A percentile compares a stretch with the other conserved stretches of the same genome.
phyloP scores from a whole-genome alignment of 2,888 invertebrate genomes.

The Stenurella melanura region DNA sequence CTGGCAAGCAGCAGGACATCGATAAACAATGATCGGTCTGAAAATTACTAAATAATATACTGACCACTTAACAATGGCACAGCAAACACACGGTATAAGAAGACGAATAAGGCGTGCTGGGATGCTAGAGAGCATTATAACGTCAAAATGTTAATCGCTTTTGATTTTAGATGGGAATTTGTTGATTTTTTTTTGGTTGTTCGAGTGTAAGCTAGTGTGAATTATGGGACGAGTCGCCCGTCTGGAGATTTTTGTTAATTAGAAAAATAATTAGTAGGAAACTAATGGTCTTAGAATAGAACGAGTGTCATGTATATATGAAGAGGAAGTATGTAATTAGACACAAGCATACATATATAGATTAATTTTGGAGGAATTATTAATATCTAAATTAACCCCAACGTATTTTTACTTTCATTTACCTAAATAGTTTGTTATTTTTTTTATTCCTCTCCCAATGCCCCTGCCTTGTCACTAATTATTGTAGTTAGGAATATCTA shows the following conservation, averaged over 20 bases:
- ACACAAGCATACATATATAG: too few species aligned
- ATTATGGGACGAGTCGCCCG: constrained; percentile 13
- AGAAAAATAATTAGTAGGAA: constrained; percentile 12
- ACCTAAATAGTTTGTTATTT: too few species aligned
- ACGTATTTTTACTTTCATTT: too few species aligned
- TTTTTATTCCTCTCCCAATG: too few species aligned
- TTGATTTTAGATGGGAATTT: constrained; percentile 24
- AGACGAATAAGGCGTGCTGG: constrained; percentile 39
- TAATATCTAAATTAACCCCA: too few species aligned
- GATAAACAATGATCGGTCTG: constrained; percentile 70
- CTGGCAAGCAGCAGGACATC: constrained; percentile 68
- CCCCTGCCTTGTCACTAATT: too few species aligned
- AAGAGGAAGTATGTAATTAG: neutral
- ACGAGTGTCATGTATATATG: neutral
- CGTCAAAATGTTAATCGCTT: constrained; percentile 62
- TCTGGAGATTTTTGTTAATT: neutral
- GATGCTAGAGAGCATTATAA: constrained; percentile 59
- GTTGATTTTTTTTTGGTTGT: constrained; percentile 7
- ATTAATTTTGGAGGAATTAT: too few species aligned
- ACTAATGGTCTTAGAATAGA: neutral
- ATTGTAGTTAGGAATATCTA: too few species aligned
- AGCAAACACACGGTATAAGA: constrained; percentile 29
- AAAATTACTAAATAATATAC: constrained; percentile 70
- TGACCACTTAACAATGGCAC: constrained; percentile 44
- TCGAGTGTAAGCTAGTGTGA: constrained; percentile 16